These are phyloP conservation scores for Megalops cyprinoides DNA, from an alignment of 2,797 vertebrate genomes.

Conservation along the genomic window DNA sequence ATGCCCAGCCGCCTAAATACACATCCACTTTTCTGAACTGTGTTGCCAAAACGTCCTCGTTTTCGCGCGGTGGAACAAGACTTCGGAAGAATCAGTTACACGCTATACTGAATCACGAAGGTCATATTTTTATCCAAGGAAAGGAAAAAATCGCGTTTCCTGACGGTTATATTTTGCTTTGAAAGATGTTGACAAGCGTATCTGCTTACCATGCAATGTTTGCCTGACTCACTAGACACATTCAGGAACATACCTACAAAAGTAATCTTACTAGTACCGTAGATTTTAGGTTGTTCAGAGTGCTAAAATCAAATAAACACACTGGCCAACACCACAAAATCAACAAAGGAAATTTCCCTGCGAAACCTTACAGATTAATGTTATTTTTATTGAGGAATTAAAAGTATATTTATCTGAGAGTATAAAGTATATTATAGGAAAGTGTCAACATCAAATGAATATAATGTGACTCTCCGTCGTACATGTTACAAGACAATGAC, in stretches of 20 bases:
- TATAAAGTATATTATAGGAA: no score
- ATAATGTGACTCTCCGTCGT: no score
- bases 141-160: not conserved
- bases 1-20: constrained; percentile 71
- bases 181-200: not conserved
- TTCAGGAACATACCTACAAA: constrained; percentile 5
- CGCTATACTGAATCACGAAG: constrained; percentile 15
- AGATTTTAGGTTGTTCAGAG: no score
- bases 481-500: not conserved
- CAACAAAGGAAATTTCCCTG: no score
- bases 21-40: constrained; percentile 68
- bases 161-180: not conserved
- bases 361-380: no score
- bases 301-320: no score
- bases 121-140: constrained; percentile 24
- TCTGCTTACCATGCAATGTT: not conserved
- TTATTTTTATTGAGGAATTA: no score
- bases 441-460: no score
- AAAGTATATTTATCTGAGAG: no score
- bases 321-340: no score
- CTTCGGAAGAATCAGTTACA: constrained; percentile 27
- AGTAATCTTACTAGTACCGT: no score
- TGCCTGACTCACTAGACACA: not conserved
- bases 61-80: constrained; percentile 18
- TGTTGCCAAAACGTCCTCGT: constrained; percentile 30